Percentiles rank a stretch among this genome's conserved stretches.
Conservation (phyloP, 2,113 vertebrate species). For the Jaculus jaculus region DNA sequence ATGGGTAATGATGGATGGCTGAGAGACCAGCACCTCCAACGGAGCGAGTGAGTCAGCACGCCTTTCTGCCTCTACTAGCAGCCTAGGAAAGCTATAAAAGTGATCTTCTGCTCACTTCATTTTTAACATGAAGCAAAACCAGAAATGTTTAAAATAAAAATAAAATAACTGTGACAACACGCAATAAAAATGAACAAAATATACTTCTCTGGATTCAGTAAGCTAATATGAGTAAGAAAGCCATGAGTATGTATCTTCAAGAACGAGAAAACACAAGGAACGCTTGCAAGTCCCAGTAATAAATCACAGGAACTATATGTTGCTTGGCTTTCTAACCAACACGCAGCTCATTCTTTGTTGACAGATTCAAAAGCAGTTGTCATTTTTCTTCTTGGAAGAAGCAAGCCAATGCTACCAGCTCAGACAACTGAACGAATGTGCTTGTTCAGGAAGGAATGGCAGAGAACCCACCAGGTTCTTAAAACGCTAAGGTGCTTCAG, state of each 20-base stretch:
- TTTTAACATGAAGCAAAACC: conserved; percentile 21
- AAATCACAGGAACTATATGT: not conserved
- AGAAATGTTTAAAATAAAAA: not conserved
- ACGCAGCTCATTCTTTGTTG: conserved; percentile 44
- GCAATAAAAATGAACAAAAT: conserved; percentile 24
- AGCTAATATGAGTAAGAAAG: not conserved
- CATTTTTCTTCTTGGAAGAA: conserved; percentile 42
- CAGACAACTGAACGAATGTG: not conserved
- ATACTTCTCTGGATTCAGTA: not conserved
- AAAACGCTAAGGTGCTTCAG: not conserved
- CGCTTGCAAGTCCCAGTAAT: conserved; percentile 28
- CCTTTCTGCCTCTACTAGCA: not conserved
- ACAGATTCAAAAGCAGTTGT: conserved; percentile 45
- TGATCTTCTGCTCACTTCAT: not conserved
- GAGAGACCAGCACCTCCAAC: not conserved
- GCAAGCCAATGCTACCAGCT: conserved; percentile 20
- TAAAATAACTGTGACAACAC: not conserved
- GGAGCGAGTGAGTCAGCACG: not conserved
- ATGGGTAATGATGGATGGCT: not conserved
- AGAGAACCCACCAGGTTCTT: not conserved
- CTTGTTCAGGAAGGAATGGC: not conserved
- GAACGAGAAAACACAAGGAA: not conserved
- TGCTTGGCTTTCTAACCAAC: conserved; percentile 32
- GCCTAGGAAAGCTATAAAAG: not conserved
- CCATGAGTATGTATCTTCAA: not conserved